Percentiles rank a stretch among this genome's conserved stretches.
These are phyloP conservation scores for Carposina sasakii DNA, from an alignment of 1,140 invertebrate species.

Conservation along the genomic window DNA sequence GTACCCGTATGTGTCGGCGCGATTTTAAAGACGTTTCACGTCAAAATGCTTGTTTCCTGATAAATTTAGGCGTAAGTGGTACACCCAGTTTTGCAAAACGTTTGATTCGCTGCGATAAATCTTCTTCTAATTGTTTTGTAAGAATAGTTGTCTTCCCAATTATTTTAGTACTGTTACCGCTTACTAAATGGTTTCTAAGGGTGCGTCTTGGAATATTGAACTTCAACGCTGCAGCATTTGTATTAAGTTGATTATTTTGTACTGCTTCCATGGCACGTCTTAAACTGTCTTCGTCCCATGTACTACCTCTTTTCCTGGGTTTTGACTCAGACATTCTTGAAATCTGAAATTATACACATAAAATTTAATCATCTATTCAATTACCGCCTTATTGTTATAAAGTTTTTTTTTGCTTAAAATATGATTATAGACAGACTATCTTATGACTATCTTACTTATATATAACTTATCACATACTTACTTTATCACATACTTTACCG, in stretches of 20 bases:
- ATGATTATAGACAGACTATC: too few relatives aligned
- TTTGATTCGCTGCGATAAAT: not conserved
- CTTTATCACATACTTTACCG: too few relatives aligned
- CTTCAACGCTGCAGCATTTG: not conserved
- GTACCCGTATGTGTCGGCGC: too few relatives aligned
- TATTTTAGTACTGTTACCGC: not conserved
- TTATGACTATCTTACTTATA: not conserved
- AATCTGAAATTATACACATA: not conserved
- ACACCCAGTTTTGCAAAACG: not conserved
- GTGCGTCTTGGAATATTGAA: constrained; percentile 4
- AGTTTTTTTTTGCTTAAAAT: too few relatives aligned
- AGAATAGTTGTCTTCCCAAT: constrained; percentile 1
- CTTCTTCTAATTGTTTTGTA: constrained; percentile 2
- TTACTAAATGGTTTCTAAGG: not conserved
- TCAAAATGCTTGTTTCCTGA: constrained; percentile 20
- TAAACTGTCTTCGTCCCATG: constrained; percentile 2
- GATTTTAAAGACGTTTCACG: too few relatives aligned
- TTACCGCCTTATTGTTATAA: not conserved
- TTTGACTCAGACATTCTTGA: constrained; percentile 2
- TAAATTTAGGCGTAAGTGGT: constrained; percentile 6
- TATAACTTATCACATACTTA: not conserved
- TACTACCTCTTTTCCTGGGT: constrained; percentile 2
- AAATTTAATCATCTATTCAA: not conserved
- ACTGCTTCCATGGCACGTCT: constrained; percentile 1
- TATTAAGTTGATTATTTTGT: constrained; percentile 5